Conservation (phyloP, 2,113 vertebrate genomes). For the Nycticorax nycticorax region DNA sequence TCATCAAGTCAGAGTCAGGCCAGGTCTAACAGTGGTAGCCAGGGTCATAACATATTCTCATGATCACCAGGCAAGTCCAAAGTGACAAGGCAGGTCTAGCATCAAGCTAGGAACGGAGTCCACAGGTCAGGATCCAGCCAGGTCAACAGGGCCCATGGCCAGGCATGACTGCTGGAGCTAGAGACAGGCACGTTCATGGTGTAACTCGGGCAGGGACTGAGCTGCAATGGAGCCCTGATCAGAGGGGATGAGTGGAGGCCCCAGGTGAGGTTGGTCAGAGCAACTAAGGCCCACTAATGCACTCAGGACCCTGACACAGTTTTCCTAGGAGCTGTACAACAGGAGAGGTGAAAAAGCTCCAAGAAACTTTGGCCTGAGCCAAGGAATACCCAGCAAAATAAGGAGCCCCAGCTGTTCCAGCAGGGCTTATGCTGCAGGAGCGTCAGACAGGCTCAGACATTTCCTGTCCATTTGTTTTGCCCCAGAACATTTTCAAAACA, state of each 20-base stretch:
- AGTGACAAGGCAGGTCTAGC: neutral
- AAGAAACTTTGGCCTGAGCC: neutral
- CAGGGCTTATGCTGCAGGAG: neutral
- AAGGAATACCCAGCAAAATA: neutral
- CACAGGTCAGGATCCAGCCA: neutral
- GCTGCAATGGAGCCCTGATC: neutral
- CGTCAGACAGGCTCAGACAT: neutral
- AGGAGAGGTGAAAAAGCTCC: neutral
- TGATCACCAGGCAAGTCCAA: neutral
- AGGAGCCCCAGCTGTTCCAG: neutral
- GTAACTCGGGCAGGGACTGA: neutral
- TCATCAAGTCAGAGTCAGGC: neutral
- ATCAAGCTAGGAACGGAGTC: neutral
- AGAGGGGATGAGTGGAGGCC: neutral
- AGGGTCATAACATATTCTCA: neutral
- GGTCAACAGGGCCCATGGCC: neutral
- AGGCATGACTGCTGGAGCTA: neutral
- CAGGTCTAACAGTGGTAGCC: neutral
- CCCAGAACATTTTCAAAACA: constrained; percentile 10
- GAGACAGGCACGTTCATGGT: neutral
- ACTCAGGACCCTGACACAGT: neutral
- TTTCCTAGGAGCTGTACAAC: neutral
- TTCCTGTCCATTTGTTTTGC: neutral
- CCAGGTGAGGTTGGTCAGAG: neutral
- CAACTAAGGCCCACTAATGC: neutral